phyloP scores from a whole-genome alignment of 2,113 vertebrate species.

The Poeciliopsis retropinna region DNA sequence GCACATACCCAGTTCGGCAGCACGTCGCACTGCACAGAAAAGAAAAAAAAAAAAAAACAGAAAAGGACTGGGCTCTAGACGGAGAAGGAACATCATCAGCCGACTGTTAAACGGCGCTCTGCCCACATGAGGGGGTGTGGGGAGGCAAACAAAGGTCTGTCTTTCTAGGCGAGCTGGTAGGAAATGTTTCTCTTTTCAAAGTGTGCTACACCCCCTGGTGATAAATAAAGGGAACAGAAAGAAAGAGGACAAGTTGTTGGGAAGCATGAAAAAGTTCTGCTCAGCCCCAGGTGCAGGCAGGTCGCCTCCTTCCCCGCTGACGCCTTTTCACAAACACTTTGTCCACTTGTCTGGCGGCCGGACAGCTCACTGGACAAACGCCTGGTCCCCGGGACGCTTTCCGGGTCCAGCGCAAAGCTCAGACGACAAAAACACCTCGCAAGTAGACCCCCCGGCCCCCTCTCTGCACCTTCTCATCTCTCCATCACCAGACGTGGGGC shows the following conservation, averaged over 20 bases:
- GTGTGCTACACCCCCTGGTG: slow-evolving; percentile 52
- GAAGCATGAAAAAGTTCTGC: slow-evolving; percentile 63
- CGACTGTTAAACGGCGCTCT: slow-evolving; percentile 58
- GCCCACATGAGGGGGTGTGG: slow-evolving; percentile 43
- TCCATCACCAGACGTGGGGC: slow-evolving; percentile 7
- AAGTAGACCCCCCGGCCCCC: not conserved
- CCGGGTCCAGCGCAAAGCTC: slow-evolving; percentile 51
- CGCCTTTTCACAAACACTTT: slow-evolving; percentile 66
- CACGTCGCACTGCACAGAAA: not conserved
- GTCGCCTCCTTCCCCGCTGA: slow-evolving; percentile 56
- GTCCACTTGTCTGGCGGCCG: slow-evolving; percentile 66
- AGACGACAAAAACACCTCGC: slow-evolving; percentile 14
- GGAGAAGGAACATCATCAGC: slow-evolving; percentile 59
- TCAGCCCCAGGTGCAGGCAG: slow-evolving; percentile 68
- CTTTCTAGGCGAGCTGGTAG: slow-evolving; percentile 54
- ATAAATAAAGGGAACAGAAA: slow-evolving; percentile 50
- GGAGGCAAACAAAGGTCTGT: slow-evolving; percentile 45
- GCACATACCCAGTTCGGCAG: slow-evolving; percentile 16
- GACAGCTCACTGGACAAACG: slow-evolving; percentile 63
- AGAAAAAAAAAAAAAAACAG: no score
- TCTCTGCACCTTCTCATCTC: no score
- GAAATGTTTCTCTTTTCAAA: slow-evolving; percentile 69
- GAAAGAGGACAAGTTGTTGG: slow-evolving; percentile 50
- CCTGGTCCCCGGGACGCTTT: slow-evolving; percentile 64
- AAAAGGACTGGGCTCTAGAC: slow-evolving; percentile 23